Evolutionary conservation across 2,888 invertebrate genomes (phyloP).

Genomic region (Pyrochroa serraticornis): DNA sequence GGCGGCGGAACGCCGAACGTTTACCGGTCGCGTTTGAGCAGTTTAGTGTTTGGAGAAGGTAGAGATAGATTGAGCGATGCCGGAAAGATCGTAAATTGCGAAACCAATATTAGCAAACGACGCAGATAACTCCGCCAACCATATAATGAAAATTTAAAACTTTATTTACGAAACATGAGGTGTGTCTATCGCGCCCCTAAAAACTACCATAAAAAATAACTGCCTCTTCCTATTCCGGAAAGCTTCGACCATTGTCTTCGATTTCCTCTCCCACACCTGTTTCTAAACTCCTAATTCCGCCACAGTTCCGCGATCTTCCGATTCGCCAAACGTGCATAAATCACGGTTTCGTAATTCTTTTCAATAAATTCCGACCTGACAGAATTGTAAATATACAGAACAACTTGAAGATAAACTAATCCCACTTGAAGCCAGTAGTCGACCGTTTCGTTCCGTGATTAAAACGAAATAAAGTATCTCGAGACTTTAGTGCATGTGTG

Average conservation of each 20-base stretch:
- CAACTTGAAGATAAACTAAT: conserved; percentile 6
- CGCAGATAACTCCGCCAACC: conserved; percentile 28
- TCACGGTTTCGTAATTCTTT: not conserved
- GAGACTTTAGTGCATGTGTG: conserved; percentile 10
- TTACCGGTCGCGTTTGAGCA: conserved; percentile 26
- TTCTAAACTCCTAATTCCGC: no score
- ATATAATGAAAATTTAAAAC: conserved; percentile 33
- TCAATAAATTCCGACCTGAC: conserved; percentile 13
- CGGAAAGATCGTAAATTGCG: conserved; percentile 46
- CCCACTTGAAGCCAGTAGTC: not conserved
- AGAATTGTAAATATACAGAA: conserved; percentile 14
- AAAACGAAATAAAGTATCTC: conserved; percentile 6
- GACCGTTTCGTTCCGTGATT: conserved; percentile 6
- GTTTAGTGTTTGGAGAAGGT: conserved; percentile 41
- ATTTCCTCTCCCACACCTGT: no score
- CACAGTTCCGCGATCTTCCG: not conserved
- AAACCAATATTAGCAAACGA: conserved; percentile 42
- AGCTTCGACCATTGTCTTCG: no score
- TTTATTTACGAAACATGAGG: conserved; percentile 32
- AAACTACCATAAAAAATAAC: not conserved
- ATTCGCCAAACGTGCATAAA: not conserved
- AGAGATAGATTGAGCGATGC: conserved; percentile 48
- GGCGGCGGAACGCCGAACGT: conserved; percentile 25
- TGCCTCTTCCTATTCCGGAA: no score
- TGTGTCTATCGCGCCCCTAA: not conserved